Evolutionary conservation across 2,888 invertebrate species (phyloP).

Genomic region (Serripes groenlandicus): DNA sequence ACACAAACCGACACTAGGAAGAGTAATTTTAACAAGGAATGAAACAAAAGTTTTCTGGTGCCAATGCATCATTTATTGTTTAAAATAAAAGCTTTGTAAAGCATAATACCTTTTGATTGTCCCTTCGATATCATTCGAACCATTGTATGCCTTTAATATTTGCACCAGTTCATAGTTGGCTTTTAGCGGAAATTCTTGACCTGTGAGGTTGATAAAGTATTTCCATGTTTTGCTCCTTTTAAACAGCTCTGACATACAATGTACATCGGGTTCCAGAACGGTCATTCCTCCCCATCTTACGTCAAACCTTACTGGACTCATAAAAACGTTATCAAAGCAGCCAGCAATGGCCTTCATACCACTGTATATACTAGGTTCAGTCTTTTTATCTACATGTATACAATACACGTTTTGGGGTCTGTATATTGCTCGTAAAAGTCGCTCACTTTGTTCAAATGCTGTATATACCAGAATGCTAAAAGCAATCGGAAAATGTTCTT

Average conservation of each 20-base stretch:
- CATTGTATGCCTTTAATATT: constrained; percentile 79
- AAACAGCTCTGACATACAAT: constrained; percentile 74
- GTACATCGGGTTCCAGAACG: constrained; percentile 78
- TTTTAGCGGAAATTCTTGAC: constrained; percentile 83
- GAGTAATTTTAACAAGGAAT: too few relatives aligned
- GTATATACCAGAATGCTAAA: constrained; percentile 76
- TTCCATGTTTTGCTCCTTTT: constrained; percentile 72
- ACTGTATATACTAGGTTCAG: constrained; percentile 32
- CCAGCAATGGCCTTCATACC: constrained; percentile 56
- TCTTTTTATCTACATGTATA: constrained; percentile 77
- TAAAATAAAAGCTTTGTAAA: too few relatives aligned
- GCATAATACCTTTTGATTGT: too few relatives aligned
- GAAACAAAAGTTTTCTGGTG: too few relatives aligned
- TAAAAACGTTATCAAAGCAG: constrained; percentile 77
- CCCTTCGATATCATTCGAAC: constrained; percentile 80
- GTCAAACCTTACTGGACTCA: constrained; percentile 63
- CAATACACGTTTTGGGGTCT: constrained; percentile 80
- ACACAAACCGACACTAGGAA: too few relatives aligned
- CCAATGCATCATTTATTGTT: too few relatives aligned
- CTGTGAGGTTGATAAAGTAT: constrained; percentile 84
- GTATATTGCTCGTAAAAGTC: constrained; percentile 75
- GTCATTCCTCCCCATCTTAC: constrained; percentile 79
- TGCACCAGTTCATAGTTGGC: constrained; percentile 82
- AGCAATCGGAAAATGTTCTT: constrained; percentile 74
- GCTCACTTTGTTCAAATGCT: constrained; percentile 71